Base-by-base conservation (phyloP, 1,140 invertebrate species). In the Polypedilum vanderplanki region DNA sequence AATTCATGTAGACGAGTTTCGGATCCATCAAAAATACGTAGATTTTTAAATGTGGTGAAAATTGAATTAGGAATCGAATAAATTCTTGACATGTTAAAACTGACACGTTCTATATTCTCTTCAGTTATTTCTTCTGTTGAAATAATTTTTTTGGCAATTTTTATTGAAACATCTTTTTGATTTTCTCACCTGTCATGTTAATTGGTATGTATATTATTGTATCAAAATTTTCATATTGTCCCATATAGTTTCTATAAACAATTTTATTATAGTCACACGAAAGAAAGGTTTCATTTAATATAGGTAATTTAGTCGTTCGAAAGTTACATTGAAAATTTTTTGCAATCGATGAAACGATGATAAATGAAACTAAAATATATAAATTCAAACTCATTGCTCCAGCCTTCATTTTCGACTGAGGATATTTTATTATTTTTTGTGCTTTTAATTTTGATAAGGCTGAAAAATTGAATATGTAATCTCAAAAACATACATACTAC, bases 21-120 rank as follows among this genome's bases (percentile, higher is more conserved):
- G 1, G 17, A 33, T 7, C 33, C 67, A 24, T 77, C 75, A 67
- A 75, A 67, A 22, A 64, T 41, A 4, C 15, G 41, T 1, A 57
- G 18, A 33, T 74, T 15, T 46, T 18, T 18, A 2, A 74, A 74
- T 9, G 3, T 40, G 41, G 41, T 74, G 41, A 41, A 74, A 18
- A 41, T 41, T 40, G 33, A 74, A 74, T 41, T 41, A 17, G 40
- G 41, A 57, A 22, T 15, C 1, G n/a, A 20, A 41, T 18, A 7
- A 41, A 22, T 57, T 40, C 8, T 40, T 40, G 40, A 74, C 0
- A 17, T 22, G 17, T 40, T 74, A 41, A 74, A 41, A 15, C 17
- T 41, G 8, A 70, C 10, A 20, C 17, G n/a, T 12, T 57, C 12
- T 57, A 57, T n/a, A 57, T n/a, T 8, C 12, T n/a, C 12, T 12